These are phyloP conservation scores for Enteromius radiatus DNA, from an alignment of 2,797 vertebrate species.

Conservation along the genomic window DNA sequence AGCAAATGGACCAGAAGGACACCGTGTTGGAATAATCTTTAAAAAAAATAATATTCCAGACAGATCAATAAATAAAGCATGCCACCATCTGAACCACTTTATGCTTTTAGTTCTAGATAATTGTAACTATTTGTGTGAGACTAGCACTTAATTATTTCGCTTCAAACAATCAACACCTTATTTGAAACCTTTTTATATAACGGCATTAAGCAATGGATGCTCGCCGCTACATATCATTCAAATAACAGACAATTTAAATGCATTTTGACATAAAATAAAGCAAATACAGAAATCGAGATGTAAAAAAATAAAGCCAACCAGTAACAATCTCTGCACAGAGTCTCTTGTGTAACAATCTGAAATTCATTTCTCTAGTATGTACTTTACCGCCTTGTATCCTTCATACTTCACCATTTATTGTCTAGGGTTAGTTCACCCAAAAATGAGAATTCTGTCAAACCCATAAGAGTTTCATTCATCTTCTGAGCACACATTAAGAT, in stretches of 20 bases:
- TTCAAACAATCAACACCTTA: conserved; percentile 22
- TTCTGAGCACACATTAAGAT: no score
- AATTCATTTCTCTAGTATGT: background rate
- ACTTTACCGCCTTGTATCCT: conserved; percentile 2
- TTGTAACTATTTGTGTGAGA: background rate
- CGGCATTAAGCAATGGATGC: background rate
- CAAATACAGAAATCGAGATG: background rate
- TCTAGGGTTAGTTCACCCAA: no score
- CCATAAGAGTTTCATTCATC: no score
- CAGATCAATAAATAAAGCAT: conserved; percentile 27
- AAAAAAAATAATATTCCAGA: conserved; percentile 27
- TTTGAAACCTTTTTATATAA: conserved; percentile 17
- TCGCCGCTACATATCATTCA: background rate
- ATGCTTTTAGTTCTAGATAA: conserved; percentile 27
- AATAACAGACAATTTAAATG: background rate
- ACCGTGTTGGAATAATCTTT: background rate
- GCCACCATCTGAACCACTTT: background rate
- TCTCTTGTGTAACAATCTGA: background rate
- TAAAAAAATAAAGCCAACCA: conserved; percentile 27
- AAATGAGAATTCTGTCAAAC: no score
- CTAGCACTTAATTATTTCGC: background rate
- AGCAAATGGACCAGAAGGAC: background rate
- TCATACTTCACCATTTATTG: background rate
- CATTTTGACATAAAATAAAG: background rate
- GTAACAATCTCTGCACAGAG: conserved; percentile 19